phyloP scores from a whole-genome alignment of 2,113 vertebrate species.

The Nibea coibor region DNA sequence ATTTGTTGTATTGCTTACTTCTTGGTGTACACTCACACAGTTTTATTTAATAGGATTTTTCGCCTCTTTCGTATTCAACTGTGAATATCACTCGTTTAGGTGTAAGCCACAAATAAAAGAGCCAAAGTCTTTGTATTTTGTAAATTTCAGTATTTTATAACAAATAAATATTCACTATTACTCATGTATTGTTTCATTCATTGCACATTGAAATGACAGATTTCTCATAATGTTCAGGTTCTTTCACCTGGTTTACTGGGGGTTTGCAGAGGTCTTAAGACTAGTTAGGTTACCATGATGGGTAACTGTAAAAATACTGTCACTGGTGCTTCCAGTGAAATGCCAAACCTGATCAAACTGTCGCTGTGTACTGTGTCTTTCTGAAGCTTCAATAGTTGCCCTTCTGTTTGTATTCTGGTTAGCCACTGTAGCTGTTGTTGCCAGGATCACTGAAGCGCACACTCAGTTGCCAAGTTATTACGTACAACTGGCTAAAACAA shows the following conservation, averaged over 20 bases:
- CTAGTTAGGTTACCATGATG: neutral
- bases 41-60: slow-evolving; percentile 70
- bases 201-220: slow-evolving; percentile 14
- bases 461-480: too few species aligned
- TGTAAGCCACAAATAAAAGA: slow-evolving; percentile 70
- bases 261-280: neutral
- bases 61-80: slow-evolving; percentile 64
- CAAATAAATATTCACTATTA: slow-evolving; percentile 78
- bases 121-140: slow-evolving; percentile 83
- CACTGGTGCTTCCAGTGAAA: neutral
- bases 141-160: slow-evolving; percentile 80
- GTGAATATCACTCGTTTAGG: slow-evolving; percentile 72
- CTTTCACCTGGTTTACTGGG: neutral
- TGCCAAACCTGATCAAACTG: neutral
- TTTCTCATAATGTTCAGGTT: neutral
- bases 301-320: neutral
- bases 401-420: too few species aligned
- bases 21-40: slow-evolving; percentile 45
- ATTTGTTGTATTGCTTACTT: slow-evolving; percentile 61
- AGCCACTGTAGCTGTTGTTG: neutral
- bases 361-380: neutral
- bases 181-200: slow-evolving; percentile 21
- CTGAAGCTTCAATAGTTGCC: neutral
- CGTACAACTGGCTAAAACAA: too few species aligned
- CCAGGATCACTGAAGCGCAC: too few species aligned